These are phyloP conservation scores for Strix occidentalis DNA, from an alignment of 2,797 vertebrate genomes.

Conservation along the genomic window DNA sequence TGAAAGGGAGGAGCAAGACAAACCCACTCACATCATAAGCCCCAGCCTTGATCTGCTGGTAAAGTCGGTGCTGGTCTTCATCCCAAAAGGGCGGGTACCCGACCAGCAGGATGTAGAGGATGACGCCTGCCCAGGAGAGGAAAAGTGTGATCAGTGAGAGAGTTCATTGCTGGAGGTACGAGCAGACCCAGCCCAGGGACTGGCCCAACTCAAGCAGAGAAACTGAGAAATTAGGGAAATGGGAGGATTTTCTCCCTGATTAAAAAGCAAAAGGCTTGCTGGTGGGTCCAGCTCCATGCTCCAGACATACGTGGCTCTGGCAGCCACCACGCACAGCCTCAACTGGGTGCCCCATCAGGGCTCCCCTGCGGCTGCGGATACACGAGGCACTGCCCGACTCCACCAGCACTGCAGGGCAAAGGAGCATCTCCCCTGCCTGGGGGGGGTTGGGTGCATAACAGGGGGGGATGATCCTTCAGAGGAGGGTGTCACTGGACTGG, in stretches of 20 bases:
- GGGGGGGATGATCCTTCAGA: background rate
- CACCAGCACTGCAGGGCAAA: fast-evolving
- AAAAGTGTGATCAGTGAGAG: background rate
- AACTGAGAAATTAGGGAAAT: background rate
- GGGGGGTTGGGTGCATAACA: background rate
- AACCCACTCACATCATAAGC: conserved; percentile 91
- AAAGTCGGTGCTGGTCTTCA: conserved; percentile 96
- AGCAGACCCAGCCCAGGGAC: background rate
- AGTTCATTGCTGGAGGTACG: background rate
- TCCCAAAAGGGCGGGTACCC: conserved; percentile 98
- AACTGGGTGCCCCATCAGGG: background rate
- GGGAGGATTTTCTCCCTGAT: background rate
- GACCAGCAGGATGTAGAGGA: conserved; percentile 94
- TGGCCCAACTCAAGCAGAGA: background rate
- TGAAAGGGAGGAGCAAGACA: background rate
- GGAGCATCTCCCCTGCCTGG: background rate
- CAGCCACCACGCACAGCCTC: background rate
- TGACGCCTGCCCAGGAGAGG: conserved; percentile 83
- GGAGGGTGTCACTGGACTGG: background rate
- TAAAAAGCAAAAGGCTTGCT: background rate
- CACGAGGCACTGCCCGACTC: background rate
- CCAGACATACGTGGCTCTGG: background rate
- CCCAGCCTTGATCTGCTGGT: conserved; percentile 99
- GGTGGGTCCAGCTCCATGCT: background rate
- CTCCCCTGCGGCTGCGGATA: background rate